These are phyloP conservation scores for Pseudoatta argentina DNA, from an alignment of 1,140 invertebrate genomes.

Conservation along the genomic window DNA sequence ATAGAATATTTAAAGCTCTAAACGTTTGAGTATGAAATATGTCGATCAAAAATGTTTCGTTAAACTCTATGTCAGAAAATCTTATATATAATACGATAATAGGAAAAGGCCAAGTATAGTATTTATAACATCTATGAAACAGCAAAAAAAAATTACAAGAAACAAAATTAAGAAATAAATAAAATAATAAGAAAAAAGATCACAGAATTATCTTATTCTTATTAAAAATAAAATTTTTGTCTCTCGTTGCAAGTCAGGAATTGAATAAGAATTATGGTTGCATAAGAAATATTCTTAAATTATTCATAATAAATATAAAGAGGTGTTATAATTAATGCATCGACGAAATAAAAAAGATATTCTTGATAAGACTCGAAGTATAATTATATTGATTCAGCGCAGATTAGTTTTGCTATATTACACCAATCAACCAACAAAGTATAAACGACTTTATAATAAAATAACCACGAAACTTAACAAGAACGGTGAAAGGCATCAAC, in stretches of 20 bases:
- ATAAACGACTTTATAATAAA: constrained; percentile 46
- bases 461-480: constrained; percentile 37
- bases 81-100: background rate
- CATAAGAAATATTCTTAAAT: constrained; percentile 7
- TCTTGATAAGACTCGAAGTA: background rate
- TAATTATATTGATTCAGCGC: constrained; percentile 43
- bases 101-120: background rate
- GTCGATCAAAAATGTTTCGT: background rate
- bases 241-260: background rate
- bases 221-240: constrained; percentile 2
- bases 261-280: background rate
- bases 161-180: background rate
- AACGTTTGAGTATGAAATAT: background rate
- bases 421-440: constrained; percentile 27
- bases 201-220: background rate
- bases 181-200: background rate
- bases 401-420: constrained; percentile 32
- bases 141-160: background rate
- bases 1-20: constrained; percentile 16
- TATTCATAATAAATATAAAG: constrained; percentile 10
- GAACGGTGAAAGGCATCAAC: background rate
- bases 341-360: constrained; percentile 15
- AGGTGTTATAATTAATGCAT: constrained; percentile 6
- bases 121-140: background rate
- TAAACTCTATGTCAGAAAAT: background rate